Evolutionary conservation across 2,797 vertebrate species (phyloP).

Genomic region (Euthynnus affinis): DNA sequence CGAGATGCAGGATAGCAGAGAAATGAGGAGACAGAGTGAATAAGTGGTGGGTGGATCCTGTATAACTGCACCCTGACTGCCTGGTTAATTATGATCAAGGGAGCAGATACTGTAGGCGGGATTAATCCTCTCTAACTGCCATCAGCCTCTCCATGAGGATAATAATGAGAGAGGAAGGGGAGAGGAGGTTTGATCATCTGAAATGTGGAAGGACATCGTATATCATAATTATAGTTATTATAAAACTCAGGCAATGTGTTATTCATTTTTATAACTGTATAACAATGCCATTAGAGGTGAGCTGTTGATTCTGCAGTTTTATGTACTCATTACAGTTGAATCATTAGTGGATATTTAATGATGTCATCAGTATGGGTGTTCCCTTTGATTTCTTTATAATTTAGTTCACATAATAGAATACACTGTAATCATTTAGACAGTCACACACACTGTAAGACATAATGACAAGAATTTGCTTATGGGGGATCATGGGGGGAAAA

Average conservation of each 20-base stretch:
- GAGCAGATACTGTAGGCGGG: constrained; percentile 71
- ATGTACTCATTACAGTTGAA: neutral
- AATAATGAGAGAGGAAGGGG: constrained; percentile 39
- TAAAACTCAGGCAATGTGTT: neutral
- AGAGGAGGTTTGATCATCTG: constrained; percentile 17
- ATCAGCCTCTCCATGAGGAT: constrained; percentile 49
- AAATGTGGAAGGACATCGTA: constrained; percentile 32
- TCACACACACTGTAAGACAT: too few species aligned
- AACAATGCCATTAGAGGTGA: neutral
- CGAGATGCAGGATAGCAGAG: constrained; percentile 44
- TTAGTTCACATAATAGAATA: too few species aligned
- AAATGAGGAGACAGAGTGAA: constrained; percentile 49
- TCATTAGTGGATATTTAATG: neutral
- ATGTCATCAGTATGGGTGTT: too few species aligned
- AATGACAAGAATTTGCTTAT: too few species aligned
- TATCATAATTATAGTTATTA: constrained; percentile 11
- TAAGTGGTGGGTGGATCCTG: constrained; percentile 69
- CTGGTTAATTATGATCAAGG: constrained; percentile 76
- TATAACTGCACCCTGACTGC: constrained; percentile 54
- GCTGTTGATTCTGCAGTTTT: neutral
- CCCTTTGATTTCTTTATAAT: too few species aligned
- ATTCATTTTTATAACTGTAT: neutral
- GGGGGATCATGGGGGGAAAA: too few species aligned
- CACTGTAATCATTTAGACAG: too few species aligned
- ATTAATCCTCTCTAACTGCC: constrained; percentile 69